These are phyloP conservation scores for Limnephilus lunatus DNA, from an alignment of 2,888 invertebrate genomes.

Conservation along the genomic window DNA sequence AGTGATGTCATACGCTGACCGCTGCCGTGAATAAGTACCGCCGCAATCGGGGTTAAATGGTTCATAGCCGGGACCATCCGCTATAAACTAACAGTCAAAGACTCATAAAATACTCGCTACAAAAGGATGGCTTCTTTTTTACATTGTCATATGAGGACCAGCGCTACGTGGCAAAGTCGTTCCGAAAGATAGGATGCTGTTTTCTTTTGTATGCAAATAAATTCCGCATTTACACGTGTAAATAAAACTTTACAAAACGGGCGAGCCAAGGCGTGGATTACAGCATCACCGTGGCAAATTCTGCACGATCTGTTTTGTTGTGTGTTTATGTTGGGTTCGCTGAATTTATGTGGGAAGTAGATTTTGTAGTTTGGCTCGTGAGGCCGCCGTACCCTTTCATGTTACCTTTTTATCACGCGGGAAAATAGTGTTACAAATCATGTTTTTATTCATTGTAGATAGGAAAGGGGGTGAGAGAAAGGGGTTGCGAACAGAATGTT, in stretches of 20 bases:
- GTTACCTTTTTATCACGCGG: constrained; percentile 55
- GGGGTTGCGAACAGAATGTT: not conserved
- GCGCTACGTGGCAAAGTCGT: constrained; percentile 29
- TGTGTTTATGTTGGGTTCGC: not conserved
- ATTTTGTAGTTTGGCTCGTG: constrained; percentile 30
- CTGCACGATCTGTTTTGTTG: not conserved
- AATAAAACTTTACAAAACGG: constrained; percentile 63
- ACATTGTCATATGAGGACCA: constrained; percentile 34
- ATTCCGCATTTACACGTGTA: constrained; percentile 65
- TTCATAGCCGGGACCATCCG: no score
- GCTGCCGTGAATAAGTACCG: no score
- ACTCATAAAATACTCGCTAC: not conserved
- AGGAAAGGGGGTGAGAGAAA: not conserved
- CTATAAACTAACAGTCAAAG: constrained; percentile 26
- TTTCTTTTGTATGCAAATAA: constrained; percentile 65
- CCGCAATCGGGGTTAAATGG: no score
- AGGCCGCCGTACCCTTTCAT: constrained; percentile 58
- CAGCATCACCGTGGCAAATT: not conserved
- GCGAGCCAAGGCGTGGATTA: constrained; percentile 43
- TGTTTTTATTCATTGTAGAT: constrained; percentile 64
- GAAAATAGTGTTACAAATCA: constrained; percentile 65
- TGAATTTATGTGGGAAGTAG: not conserved
- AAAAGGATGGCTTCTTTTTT: constrained; percentile 21
- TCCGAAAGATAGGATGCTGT: constrained; percentile 48
- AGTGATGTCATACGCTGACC: no score